These are phyloP conservation scores for Pseudomyrmex concolor DNA, from an alignment of 1,140 invertebrate genomes.

Conservation along the genomic window DNA sequence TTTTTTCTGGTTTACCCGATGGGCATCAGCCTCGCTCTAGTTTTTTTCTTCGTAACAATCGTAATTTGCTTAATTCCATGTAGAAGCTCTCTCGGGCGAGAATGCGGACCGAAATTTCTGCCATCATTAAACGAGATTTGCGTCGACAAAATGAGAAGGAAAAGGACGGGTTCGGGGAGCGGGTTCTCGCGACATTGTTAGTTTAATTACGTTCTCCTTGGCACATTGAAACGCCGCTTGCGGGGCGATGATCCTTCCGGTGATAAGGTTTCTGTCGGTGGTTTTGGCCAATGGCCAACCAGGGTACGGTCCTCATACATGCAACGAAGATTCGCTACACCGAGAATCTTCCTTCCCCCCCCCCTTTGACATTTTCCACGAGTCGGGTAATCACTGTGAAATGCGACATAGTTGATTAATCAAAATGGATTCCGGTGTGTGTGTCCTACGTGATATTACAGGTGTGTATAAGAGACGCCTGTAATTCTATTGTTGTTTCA, in stretches of 20 bases:
- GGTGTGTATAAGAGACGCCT: constrained; percentile 8
- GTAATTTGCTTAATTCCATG: constrained; percentile 60
- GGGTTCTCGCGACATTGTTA: constrained; percentile 67
- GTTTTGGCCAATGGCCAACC: constrained; percentile 70
- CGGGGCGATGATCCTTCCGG: constrained; percentile 11
- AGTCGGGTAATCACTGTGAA: constrained; percentile 31
- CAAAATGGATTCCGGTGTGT: constrained; percentile 14
- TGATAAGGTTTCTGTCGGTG: constrained; percentile 25
- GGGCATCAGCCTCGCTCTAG: constrained; percentile 23
- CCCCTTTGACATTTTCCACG: constrained; percentile 46
- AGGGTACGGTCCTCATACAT: constrained; percentile 60
- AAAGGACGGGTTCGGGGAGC: background rate
- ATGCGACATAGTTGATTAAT: constrained; percentile 18
- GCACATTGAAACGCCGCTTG: constrained; percentile 51
- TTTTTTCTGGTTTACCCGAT: constrained; percentile 11
- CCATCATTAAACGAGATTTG: constrained; percentile 59
- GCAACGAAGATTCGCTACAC: constrained; percentile 40
- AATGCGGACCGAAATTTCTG: constrained; percentile 38
- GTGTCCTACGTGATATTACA: background rate
- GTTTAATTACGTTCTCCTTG: constrained; percentile 72
- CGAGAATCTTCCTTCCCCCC: background rate
- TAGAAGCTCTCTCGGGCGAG: constrained; percentile 32
- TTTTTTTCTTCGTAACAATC: constrained; percentile 20
- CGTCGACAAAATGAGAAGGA: background rate
- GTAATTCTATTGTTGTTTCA: constrained; percentile 7